Evolutionary conservation across 1,140 invertebrate genomes (phyloP).

Genomic region (Dolichoris vasculosae): DNA sequence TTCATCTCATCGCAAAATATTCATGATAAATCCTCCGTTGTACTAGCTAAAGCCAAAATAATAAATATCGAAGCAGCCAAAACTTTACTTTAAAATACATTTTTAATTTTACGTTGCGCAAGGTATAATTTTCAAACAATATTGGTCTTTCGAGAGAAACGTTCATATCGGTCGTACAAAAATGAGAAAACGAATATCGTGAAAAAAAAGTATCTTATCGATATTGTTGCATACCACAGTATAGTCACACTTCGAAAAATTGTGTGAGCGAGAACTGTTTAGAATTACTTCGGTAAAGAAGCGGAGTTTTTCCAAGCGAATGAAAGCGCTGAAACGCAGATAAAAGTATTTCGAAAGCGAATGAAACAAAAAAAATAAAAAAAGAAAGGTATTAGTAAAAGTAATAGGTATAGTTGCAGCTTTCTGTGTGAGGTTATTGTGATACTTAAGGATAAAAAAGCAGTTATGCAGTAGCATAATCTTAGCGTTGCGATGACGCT

Average conservation of each 20-base stretch:
- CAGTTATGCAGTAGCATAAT: slow-evolving; percentile 52
- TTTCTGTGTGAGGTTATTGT: slow-evolving; percentile 72
- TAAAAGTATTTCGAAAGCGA: slow-evolving; percentile 1
- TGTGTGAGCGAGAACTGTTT: neutral
- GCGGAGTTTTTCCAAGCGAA: neutral
- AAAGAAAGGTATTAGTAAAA: slow-evolving; percentile 56
- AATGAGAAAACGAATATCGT: neutral
- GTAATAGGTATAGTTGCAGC: slow-evolving; percentile 65
- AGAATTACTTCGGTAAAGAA: neutral
- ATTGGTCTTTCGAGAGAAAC: neutral
- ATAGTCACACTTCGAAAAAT: neutral
- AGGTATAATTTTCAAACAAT: neutral
- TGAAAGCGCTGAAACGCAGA: neutral
- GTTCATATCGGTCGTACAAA: neutral
- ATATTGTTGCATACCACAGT: neutral
- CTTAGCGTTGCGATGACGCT: slow-evolving; percentile 34
- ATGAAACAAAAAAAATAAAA: slow-evolving; percentile 56
- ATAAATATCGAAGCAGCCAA: neutral
- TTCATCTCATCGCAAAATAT: neutral
- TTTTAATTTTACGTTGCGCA: neutral
- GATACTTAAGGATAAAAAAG: slow-evolving; percentile 65
- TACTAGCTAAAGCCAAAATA: neutral
- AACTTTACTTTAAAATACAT: neutral
- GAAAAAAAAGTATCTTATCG: neutral
- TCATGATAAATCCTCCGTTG: neutral